Evolutionary conservation across 1,140 invertebrate species (phyloP), one percentile per base, ranked within the genome.

Genomic region (Planococcus citri): DNA sequence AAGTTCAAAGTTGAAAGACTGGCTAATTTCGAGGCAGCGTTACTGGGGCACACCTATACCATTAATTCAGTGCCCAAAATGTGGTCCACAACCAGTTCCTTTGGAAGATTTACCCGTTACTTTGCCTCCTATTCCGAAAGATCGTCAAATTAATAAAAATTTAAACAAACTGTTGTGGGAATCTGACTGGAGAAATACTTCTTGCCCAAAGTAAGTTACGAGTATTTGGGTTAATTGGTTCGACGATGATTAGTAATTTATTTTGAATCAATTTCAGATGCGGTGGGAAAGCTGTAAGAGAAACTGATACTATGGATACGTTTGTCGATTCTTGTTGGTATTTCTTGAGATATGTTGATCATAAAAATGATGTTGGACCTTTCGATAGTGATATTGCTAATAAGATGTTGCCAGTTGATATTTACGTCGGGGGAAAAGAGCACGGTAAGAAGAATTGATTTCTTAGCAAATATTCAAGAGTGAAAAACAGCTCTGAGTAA

Each of bases 291-390:
- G 91, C 92, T 0, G 81, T 77, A 71, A 79, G 93, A 69, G 96
- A 99, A 84, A 91, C 90, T 0, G 97, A 99, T 77, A 99, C 97
- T 0, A 94, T 99, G 92, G 97, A 99, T 76, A 99, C 97, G 9
- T 99, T 99, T 84, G 94, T 99, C 29, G 97, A 99, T 79, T 98
- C 96, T 58, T 93, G 94, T 1, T 99, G 97, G 97, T 99, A 99
- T 79, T 99, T 88, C 78, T 83, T 98, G 72, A 83, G 97, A 70
- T 99, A 88, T 80, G 79, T 97, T 61, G 94, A 99, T 82, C 78
- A 88, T 6, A 76, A 86, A 17, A 97, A 97, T 81, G 69, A 78
- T 0, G 74, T 82, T 1, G 76, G 81, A 71, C 89, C 93, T 71
- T 93, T 94, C 78, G 80, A 84, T 73, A 78, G 80, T 61, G 77